These are phyloP conservation scores for Ptychadena robeensis DNA, from an alignment of 2,797 vertebrate genomes.

Conservation along the genomic window DNA sequence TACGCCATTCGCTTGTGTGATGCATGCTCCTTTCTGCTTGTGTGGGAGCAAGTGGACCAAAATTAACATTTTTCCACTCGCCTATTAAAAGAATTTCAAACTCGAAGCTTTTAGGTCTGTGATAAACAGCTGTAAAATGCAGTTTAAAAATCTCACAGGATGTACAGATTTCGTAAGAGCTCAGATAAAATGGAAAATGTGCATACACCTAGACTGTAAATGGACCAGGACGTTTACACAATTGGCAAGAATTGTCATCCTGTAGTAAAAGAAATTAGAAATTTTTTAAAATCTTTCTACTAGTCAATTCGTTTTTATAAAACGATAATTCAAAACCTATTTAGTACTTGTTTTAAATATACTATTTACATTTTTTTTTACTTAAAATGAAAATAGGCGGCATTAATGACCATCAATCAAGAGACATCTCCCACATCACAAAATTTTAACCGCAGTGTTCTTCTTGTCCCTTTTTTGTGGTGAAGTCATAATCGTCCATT, in stretches of 20 bases:
- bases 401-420: no score
- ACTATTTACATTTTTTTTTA: no score
- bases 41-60: conserved; percentile 3
- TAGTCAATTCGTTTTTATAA: background rate
- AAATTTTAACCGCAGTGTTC: no score
- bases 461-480: no score
- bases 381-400: no score
- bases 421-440: no score
- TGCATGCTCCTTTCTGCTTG: background rate
- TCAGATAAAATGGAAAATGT: conserved; percentile 35
- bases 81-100: conserved; percentile 23
- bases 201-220: conserved; percentile 18
- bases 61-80: conserved; percentile 16
- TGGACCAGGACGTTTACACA: background rate
- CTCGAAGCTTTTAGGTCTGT: conserved; percentile 5
- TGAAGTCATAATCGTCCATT: no score
- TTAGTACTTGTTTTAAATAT: no score
- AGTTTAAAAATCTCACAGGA: conserved; percentile 12
- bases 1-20: background rate
- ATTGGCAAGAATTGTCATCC: conserved; percentile 11
- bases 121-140: conserved; percentile 34
- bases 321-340: no score
- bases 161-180: conserved; percentile 34
- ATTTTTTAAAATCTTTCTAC: conserved; percentile 34
- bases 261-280: conserved; percentile 55